These are phyloP conservation scores for Sciurus vulgaris DNA, from an alignment of 2,797 vertebrate genomes.

Conservation along the genomic window DNA sequence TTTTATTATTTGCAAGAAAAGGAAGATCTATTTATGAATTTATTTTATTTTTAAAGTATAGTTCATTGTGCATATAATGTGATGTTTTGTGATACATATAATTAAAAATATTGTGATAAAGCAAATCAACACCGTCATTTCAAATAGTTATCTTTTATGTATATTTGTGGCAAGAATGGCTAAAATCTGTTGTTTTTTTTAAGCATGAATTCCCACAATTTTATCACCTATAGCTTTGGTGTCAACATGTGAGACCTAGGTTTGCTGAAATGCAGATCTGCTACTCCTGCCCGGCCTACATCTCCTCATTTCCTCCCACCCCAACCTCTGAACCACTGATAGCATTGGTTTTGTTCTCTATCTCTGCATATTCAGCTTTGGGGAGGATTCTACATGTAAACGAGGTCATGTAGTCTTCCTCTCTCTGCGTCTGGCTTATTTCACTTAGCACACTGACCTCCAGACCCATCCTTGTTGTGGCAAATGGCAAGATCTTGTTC, in stretches of 20 bases:
- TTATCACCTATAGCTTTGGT: background rate
- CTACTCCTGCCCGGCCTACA: background rate
- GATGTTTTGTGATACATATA: background rate
- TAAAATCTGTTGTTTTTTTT: background rate
- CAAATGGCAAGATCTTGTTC: background rate
- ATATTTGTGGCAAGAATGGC: background rate
- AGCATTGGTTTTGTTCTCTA: background rate
- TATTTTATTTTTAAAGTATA: background rate
- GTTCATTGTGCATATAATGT: background rate
- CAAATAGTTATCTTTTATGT: too few species aligned
- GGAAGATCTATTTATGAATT: background rate
- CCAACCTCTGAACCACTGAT: too few species aligned
- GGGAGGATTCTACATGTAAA: background rate
- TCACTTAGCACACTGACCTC: background rate
- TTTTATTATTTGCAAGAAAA: constrained; percentile 30
- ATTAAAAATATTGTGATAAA: background rate
- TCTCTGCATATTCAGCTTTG: background rate
- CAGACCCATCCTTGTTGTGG: background rate
- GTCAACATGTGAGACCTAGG: too few species aligned
- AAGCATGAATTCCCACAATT: background rate
- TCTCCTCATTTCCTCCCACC: background rate
- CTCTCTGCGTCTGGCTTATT: background rate
- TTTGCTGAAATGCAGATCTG: background rate
- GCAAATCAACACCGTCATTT: background rate
- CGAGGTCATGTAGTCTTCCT: background rate